Base-by-base conservation (phyloP, 92 coral and sea anemone species). In the Virgularia gustaviana region DNA sequence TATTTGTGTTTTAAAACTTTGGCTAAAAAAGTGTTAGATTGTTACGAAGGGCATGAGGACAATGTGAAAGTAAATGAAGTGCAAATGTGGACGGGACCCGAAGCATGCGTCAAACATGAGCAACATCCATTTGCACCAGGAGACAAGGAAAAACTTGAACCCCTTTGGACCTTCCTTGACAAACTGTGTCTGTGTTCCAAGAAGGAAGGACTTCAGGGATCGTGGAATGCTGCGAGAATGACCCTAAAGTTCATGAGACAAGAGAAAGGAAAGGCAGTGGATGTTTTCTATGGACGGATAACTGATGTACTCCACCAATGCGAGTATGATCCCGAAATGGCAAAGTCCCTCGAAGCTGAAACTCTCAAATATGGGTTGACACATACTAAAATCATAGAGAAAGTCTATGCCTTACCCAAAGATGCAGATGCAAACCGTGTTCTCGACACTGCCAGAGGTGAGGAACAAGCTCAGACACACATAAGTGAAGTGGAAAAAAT, bases 381-480 rank as follows among this genome's bases (percentile, higher is more conserved):
- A 62, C 73, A 81, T 76, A 28, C 85, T 15, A 81, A 75, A 81
- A 82, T 59, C 74, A 77, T 76, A 82, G 83, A 77, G 86, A 82
- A 82, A 82, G 79, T 77, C 82, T 82, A 82, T 56, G 73, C 78
- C 1, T 77, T 82, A 70, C 86, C 55, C 57, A 82, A 82, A 76
- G 86, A 77, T 7, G 86, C 83, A 77, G 86, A 82, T 57, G 78
- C 86, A 0, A 82, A 55, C 47, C 83, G 68, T 82, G 86, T 82
- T 76, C 86, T 82, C 20, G 86, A 77, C 78, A 82, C 83, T 76
- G 86, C 86, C 83, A 82, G 86, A 82, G 83, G 82, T 77, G 86
- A 82, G 83, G 83, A 82, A 77, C 83, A 82, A 77, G 83, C 83
- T 27, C 86, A 82, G 86, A 82, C 74, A 73, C 82, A 76, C 73